Percentiles rank a stretch among this genome's conserved stretches.
Conservation (phyloP, 2,113 vertebrate genomes). For the Saguinus imperator region DNA sequence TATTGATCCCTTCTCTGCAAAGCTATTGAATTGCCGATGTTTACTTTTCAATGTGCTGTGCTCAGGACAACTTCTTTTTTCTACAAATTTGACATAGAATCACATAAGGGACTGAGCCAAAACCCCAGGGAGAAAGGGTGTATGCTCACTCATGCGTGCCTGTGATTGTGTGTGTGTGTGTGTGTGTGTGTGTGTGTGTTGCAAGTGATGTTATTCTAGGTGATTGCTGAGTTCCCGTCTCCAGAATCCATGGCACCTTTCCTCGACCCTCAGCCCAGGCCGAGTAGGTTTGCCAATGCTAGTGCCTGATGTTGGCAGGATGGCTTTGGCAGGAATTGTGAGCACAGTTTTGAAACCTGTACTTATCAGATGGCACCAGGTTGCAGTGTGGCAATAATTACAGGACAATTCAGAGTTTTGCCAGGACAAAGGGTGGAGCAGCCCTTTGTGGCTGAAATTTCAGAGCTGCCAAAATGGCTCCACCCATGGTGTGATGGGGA, state of each 20-base stretch:
- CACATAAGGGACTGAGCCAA: background rate
- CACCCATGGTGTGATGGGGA: background rate
- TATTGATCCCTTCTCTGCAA: background rate
- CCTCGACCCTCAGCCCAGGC: background rate
- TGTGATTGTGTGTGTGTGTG: background rate
- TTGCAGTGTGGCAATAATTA: background rate
- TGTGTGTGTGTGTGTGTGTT: too few relatives aligned
- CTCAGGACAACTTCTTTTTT: background rate
- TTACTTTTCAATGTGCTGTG: background rate
- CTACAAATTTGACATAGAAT: background rate
- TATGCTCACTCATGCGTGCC: background rate
- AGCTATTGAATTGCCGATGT: background rate
- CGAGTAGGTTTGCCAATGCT: background rate
- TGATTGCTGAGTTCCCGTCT: background rate
- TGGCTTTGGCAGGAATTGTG: background rate
- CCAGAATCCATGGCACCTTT: too few relatives aligned
- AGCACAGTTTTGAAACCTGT: constrained; percentile 10
- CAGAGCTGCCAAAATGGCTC: background rate
- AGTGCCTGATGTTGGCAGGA: background rate
- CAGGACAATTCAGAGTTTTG: background rate
- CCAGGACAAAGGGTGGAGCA: background rate
- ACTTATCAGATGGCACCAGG: constrained; percentile 3
- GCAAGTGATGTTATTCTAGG: background rate
- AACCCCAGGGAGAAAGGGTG: background rate
- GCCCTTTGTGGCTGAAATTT: background rate